These are phyloP conservation scores for Stratiomys singularior DNA, from an alignment of 2,888 invertebrate genomes.

Conservation along the genomic window DNA sequence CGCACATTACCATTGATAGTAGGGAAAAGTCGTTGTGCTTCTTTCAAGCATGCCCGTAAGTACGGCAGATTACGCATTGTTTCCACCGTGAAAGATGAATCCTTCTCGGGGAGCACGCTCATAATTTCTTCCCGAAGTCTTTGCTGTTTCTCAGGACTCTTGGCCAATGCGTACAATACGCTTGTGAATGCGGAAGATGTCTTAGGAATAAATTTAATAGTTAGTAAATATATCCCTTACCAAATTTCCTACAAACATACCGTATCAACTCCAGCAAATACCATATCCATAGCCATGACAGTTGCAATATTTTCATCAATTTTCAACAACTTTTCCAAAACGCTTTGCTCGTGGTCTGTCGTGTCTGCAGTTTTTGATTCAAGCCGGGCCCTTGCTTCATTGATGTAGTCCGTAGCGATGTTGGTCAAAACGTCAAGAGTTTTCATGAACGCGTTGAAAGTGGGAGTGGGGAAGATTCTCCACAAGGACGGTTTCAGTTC, in stretches of 20 bases:
- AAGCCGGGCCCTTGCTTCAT: conserved; percentile 60
- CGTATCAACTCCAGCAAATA: conserved; percentile 78
- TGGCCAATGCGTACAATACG: conserved; percentile 72
- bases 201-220: too few relatives aligned
- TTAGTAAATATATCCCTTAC: too few relatives aligned
- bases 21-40: conserved; percentile 73
- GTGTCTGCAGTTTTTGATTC: conserved; percentile 53
- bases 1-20: conserved; percentile 71
- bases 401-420: conserved; percentile 61
- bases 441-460: conserved; percentile 57
- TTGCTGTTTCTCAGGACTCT: conserved; percentile 72
- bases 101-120: conserved; percentile 63
- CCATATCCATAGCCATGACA: conserved; percentile 76
- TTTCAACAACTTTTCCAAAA: conserved; percentile 72
- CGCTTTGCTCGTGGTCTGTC: conserved; percentile 66
- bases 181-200: conserved; percentile 69
- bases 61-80: conserved; percentile 69
- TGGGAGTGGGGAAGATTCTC: conserved; percentile 59
- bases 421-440: conserved; percentile 56
- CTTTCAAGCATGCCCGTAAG: conserved; percentile 80
- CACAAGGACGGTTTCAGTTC: conserved; percentile 62
- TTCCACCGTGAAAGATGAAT: conserved; percentile 64
- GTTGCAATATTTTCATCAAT: conserved; percentile 72
- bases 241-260: conserved; percentile 64
- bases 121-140: conserved; percentile 71